Evolutionary conservation across 2,113 vertebrate species (phyloP).

Genomic region (Notechis scutatus): DNA sequence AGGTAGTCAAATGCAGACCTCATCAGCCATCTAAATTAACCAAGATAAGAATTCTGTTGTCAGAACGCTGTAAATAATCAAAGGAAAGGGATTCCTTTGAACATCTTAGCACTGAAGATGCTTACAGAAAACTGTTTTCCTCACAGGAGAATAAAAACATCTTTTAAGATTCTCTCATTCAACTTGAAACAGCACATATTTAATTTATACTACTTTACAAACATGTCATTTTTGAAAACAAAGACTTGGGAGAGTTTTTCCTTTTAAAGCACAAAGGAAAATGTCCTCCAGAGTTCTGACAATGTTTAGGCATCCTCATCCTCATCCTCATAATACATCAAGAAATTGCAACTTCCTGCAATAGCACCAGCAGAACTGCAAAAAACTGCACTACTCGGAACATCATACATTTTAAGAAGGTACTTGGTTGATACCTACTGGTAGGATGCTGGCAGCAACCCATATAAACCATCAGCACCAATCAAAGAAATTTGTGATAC

Average conservation of each 20-base stretch:
- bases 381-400: no score
- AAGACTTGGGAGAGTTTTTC: constrained; percentile 19
- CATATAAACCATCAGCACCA: no score
- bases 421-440: no score
- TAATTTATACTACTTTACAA: constrained; percentile 57
- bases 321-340: no score
- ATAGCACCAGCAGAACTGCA: no score
- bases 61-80: constrained; percentile 61
- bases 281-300: neutral
- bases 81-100: constrained; percentile 61
- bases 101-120: constrained; percentile 33
- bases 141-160: constrained; percentile 46
- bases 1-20: constrained; percentile 57
- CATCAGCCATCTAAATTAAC: constrained; percentile 63
- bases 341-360: no score
- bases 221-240: constrained; percentile 37
- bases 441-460: no score
- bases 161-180: constrained; percentile 51
- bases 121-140: constrained; percentile 51
- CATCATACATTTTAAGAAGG: no score
- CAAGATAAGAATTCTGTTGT: constrained; percentile 47
- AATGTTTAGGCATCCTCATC: neutral
- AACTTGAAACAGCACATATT: constrained; percentile 53
- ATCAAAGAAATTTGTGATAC: no score
- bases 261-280: neutral